These are phyloP conservation scores for Caenorhabditis becei DNA, from an alignment of 2,888 invertebrate genomes.

Conservation along the genomic window DNA sequence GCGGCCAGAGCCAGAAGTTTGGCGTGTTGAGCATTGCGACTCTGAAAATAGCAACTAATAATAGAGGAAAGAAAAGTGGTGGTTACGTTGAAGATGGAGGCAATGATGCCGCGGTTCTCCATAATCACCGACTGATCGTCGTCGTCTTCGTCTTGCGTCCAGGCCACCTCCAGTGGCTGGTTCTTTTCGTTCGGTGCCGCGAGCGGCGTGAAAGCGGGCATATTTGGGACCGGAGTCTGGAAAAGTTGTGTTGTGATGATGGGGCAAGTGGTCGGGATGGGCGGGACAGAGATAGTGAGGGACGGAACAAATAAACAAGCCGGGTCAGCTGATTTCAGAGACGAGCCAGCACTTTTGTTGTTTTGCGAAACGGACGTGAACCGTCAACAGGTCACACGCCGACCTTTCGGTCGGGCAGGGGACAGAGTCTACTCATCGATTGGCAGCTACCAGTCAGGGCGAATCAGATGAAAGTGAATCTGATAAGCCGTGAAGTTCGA, in stretches of 20 bases:
- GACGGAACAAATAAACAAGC: conserved; percentile 35
- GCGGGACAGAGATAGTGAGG: conserved; percentile 4
- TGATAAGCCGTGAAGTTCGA: conserved; percentile 16
- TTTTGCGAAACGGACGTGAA: neutral
- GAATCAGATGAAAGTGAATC: conserved; percentile 10
- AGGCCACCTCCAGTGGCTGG: conserved; percentile 15
- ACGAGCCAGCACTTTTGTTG: conserved; percentile 36
- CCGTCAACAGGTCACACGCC: conserved; percentile 7
- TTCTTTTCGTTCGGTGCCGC: conserved; percentile 54
- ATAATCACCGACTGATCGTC: conserved; percentile 5
- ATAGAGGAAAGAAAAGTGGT: neutral
- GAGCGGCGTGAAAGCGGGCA: conserved; percentile 57
- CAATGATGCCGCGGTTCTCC: conserved; percentile 21
- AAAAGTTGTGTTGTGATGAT: neutral
- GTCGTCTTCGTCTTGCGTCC: conserved; percentile 32
- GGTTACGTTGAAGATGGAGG: conserved; percentile 32
- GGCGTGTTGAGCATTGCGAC: conserved; percentile 73
- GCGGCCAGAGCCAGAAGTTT: conserved; percentile 75
- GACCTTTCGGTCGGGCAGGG: conserved; percentile 6
- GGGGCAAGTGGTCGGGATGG: conserved; percentile 8
- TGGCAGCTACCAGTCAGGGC: neutral
- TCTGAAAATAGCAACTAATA: conserved; percentile 62
- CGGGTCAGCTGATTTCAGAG: conserved; percentile 54
- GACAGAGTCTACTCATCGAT: conserved; percentile 5
- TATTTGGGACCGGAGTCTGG: conserved; percentile 26